Conservation (phyloP, 2,888 invertebrate species). For the Eumacrocentrus americanus region DNA sequence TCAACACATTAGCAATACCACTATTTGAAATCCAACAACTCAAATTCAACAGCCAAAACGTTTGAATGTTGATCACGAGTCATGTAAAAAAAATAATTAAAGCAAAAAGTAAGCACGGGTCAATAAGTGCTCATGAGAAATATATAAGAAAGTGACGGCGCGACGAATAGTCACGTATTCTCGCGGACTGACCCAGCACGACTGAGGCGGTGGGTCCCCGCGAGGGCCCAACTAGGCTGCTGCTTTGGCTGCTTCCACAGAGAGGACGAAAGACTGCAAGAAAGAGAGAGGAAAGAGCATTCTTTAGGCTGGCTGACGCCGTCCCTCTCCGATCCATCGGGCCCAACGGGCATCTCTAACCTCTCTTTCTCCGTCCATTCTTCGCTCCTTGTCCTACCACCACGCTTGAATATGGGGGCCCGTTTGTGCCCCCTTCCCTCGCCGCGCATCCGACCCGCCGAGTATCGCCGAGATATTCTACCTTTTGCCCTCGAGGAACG, state of each 20-base stretch:
- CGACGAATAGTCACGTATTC: conserved; percentile 42
- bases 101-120: background rate
- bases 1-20: no score
- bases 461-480: conserved; percentile 57
- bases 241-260: conserved; percentile 8
- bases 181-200: conserved; percentile 59
- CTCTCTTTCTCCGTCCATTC: conserved; percentile 36
- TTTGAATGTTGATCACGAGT: no score
- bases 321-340: conserved; percentile 58
- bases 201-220: conserved; percentile 47
- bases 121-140: conserved; percentile 1
- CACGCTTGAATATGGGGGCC: background rate
- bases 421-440: conserved; percentile 9
- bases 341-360: conserved; percentile 45
- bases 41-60: background rate
- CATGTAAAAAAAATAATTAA: no score
- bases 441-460: conserved; percentile 28
- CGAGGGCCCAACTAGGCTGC: conserved; percentile 16
- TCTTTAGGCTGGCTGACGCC: conserved; percentile 45
- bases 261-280: conserved; percentile 18
- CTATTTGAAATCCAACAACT: no score
- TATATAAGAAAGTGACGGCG: background rate
- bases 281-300: conserved; percentile 40
- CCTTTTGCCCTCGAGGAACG: conserved; percentile 62
- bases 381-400: conserved; percentile 8